These are phyloP conservation scores for Drosophila algonquin DNA, from an alignment of 2,888 invertebrate genomes.

Conservation along the genomic window DNA sequence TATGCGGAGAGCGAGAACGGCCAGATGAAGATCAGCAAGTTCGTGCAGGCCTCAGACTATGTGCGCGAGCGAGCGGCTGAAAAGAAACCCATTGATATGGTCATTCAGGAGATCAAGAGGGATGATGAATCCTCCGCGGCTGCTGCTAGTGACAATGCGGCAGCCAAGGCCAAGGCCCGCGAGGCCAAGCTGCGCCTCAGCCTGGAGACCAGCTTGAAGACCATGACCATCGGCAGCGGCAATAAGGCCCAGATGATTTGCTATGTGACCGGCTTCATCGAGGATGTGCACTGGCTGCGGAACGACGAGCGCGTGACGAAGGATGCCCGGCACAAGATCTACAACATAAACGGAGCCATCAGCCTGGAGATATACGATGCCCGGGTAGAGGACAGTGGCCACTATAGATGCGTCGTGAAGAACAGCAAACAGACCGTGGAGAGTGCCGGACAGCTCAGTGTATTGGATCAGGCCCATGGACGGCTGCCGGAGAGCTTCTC, in stretches of 20 bases:
- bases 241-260: conserved; percentile 91
- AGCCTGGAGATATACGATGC: conserved; percentile 90
- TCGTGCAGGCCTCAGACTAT: conserved; percentile 81
- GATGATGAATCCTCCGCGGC: conserved; percentile 58
- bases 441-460: conserved; percentile 88
- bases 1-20: conserved; percentile 89
- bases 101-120: conserved; percentile 41
- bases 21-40: conserved; percentile 82
- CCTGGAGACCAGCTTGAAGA: conserved; percentile 90
- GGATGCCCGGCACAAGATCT: conserved; percentile 84
- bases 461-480: conserved; percentile 85
- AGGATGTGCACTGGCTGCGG: conserved; percentile 90
- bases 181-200: conserved; percentile 88
- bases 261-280: conserved; percentile 89
- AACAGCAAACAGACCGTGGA: conserved; percentile 89
- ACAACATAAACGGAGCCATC: conserved; percentile 87
- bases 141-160: conserved; percentile 28
- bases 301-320: conserved; percentile 86
- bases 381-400: conserved; percentile 88
- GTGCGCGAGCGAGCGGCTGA: conserved; percentile 64
- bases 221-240: conserved; percentile 90
- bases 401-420: conserved; percentile 90
- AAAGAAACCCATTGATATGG: conserved; percentile 54
- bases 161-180: conserved; percentile 65
- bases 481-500: conserved; percentile 76